Conservation (phyloP, 2,113 vertebrate genomes). For the Saimiri boliviensis region DNA sequence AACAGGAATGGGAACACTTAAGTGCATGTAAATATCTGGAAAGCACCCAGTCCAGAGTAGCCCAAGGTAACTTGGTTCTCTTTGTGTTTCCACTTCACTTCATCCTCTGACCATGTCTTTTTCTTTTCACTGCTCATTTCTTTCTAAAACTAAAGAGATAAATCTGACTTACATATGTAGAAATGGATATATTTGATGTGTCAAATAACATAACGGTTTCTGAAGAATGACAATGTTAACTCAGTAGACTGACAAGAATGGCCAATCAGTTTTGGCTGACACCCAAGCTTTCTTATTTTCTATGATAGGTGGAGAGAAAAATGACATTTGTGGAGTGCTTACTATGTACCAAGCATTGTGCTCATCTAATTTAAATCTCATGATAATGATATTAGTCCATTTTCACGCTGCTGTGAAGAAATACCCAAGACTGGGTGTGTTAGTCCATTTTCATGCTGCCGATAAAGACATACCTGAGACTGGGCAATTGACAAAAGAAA, state of each 20-base stretch:
- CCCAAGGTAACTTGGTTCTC: neutral
- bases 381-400: neutral
- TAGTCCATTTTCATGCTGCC: too few relatives aligned
- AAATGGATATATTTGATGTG: neutral
- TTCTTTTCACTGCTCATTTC: neutral
- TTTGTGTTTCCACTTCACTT: neutral
- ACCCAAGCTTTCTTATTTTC: neutral
- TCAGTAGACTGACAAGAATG: neutral
- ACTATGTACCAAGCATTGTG: neutral
- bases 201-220: neutral
- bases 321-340: neutral
- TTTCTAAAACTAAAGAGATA: neutral
- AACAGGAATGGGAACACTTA: neutral
- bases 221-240: neutral
- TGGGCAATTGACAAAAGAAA: too few relatives aligned
- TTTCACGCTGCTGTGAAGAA: too few relatives aligned
- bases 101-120: rapidly evolving
- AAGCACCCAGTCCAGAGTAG: neutral
- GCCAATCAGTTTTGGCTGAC: neutral
- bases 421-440: too few relatives aligned
- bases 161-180: neutral
- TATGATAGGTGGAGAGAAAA: neutral
- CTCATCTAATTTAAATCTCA: neutral
- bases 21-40: neutral
- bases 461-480: too few relatives aligned